These are phyloP conservation scores for Abscondita cerata DNA, from an alignment of 2,888 invertebrate species.

Conservation along the genomic window DNA sequence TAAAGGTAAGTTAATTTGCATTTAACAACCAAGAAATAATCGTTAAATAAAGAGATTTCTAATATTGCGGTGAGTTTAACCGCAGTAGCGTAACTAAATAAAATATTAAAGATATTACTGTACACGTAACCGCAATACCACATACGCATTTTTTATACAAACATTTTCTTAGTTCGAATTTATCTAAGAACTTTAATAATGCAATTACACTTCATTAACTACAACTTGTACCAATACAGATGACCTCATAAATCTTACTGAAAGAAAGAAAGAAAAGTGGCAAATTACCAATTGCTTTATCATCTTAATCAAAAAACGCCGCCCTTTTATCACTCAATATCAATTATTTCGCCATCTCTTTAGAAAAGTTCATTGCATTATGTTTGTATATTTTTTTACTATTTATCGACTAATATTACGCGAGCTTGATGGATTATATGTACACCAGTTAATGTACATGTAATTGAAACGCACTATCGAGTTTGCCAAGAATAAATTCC, in stretches of 20 bases:
- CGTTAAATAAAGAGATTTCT: constrained; percentile 7
- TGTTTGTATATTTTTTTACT: constrained; percentile 1
- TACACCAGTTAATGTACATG: not conserved
- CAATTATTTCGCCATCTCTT: constrained; percentile 22
- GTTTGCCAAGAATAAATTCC: constrained; percentile 20
- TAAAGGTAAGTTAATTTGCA: not conserved
- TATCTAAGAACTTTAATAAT: not conserved
- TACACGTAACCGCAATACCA: constrained; percentile 2
- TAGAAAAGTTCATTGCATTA: constrained; percentile 11
- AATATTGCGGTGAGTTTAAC: constrained; percentile 3
- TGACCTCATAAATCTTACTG: constrained; percentile 28
- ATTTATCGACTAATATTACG: not conserved
- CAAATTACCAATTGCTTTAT: constrained; percentile 28
- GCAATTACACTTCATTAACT: constrained; percentile 24
- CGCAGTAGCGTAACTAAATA: not conserved
- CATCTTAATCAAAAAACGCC: constrained; percentile 24
- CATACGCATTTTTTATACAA: constrained; percentile 9
- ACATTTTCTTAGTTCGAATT: not conserved
- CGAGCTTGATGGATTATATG: not conserved
- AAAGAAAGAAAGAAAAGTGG: constrained; percentile 25
- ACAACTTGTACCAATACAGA: constrained; percentile 24
- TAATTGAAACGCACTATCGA: constrained; percentile 10
- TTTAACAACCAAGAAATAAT: not conserved
- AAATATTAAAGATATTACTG: not conserved
- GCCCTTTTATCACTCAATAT: constrained; percentile 12